These are phyloP conservation scores for Drosophila tripunctata DNA, from an alignment of 2,888 invertebrate genomes.

Conservation along the genomic window DNA sequence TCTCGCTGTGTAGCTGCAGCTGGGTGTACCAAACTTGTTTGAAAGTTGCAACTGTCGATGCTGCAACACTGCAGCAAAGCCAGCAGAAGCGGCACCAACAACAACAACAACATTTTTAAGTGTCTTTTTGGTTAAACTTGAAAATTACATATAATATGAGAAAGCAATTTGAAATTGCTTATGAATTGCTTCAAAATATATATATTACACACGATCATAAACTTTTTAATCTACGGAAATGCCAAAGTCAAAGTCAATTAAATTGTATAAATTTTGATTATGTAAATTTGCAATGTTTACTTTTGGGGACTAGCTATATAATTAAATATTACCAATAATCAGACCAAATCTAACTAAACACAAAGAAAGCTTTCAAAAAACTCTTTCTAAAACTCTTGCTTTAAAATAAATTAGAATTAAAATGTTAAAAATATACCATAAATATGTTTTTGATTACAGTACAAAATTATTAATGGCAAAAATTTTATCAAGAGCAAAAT, in stretches of 20 bases:
- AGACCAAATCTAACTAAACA: no score
- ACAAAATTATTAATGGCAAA: no score
- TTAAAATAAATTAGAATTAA: no score
- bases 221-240: slow-evolving; percentile 3
- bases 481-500: no score
- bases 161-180: slow-evolving; percentile 17
- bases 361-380: no score
- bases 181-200: slow-evolving; percentile 6
- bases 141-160: slow-evolving; percentile 28
- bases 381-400: no score
- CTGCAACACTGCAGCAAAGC: slow-evolving; percentile 30
- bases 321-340: no score
- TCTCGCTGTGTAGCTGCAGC: slow-evolving; percentile 18
- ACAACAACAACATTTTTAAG: slow-evolving; percentile 14
- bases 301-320: no score
- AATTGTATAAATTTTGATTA: neutral
- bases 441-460: no score
- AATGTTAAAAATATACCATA: no score
- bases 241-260: neutral
- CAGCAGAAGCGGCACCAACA: slow-evolving; percentile 5
- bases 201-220: neutral
- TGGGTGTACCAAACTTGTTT: slow-evolving; percentile 67
- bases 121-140: slow-evolving; percentile 38
- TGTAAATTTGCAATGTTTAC: no score
- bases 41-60: slow-evolving; percentile 70